Base-by-base conservation (phyloP, 2,113 vertebrate genomes). In the Dipodomys merriami region DNA sequence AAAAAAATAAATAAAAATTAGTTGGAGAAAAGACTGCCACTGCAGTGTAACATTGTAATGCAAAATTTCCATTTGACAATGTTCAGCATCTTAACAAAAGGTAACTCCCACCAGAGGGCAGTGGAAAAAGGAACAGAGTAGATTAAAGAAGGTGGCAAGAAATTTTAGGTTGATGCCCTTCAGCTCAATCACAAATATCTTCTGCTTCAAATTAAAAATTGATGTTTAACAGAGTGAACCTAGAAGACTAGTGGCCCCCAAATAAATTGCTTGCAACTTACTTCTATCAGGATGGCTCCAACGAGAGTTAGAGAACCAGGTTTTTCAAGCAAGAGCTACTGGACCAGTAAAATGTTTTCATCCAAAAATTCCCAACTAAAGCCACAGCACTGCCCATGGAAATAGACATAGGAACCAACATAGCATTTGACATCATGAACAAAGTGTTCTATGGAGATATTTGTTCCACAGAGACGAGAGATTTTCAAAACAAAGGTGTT, bases 321-420 rank as follows among this genome's bases (percentile, higher is more conserved):
- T 49, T 49, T 49, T 49, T 12, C 49, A 49, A 49, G 12, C 88
- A 73, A 74, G 9, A 89, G 5, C 1, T 78, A 46, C 6, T 11
- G 6, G 33, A 86, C 29, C 2, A 82, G 30, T 35, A 20, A 83
- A 86, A 86, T 27, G 4, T 9, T 64, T 39, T n/a, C 53, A 25
- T 90, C 33, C 35, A 15, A 25, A 92, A 79, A 92, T 83, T 4
- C 29, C 33, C 85, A 79, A 22, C 69, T 22, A 88, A 86, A 95
- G 18, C 22, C 60, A 68, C 7, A 57, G 18, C 86, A 85, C 0
- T 13, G 9, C 1, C 18, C 10, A 6, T 46, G 15, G 46, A 87
- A 93, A 82, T 30, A 1, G 29, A 49, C 53, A 62, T 2, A 12
- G 4, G 12, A 67, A 16, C 11, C 18, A 85, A 88, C 27, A 69